phyloP scores from a whole-genome alignment of 2,888 invertebrate species.

The Phoronis australis region DNA sequence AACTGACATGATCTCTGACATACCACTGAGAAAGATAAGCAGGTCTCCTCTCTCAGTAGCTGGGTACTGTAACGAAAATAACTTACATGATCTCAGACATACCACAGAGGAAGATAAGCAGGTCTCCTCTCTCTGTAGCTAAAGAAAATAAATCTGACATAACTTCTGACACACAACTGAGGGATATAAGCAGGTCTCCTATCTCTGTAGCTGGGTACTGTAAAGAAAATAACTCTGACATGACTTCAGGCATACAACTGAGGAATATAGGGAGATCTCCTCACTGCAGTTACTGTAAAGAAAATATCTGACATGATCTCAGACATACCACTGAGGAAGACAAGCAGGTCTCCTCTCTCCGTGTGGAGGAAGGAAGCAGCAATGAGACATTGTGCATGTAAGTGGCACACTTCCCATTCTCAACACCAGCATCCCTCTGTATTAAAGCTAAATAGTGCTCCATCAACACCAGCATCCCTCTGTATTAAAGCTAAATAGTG shows the following conservation, averaged over 20 bases:
- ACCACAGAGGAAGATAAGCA: constrained; percentile 91
- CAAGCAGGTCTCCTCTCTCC: too few relatives aligned
- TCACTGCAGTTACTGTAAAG: constrained; percentile 69
- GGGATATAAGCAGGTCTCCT: constrained; percentile 91
- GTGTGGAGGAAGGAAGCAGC: too few relatives aligned
- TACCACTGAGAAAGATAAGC: constrained; percentile 89
- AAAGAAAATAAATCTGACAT: too few relatives aligned
- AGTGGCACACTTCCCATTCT: too few relatives aligned
- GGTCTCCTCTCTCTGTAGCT: constrained; percentile 81
- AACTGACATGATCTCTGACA: constrained; percentile 79
- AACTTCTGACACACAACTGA: constrained; percentile 92
- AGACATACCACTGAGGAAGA: constrained; percentile 76
- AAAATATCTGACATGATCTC: constrained; percentile 63
- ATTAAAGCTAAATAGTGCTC: too few relatives aligned
- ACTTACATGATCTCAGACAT: constrained; percentile 76
- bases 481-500: too few relatives aligned
- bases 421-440: too few relatives aligned
- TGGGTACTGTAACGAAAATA: constrained; percentile 59
- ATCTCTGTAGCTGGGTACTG: constrained; percentile 73
- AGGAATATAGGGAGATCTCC: constrained; percentile 94
- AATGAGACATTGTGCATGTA: too few relatives aligned
- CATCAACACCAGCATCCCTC: too few relatives aligned
- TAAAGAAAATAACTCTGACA: too few relatives aligned
- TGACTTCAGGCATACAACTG: constrained; percentile 88
- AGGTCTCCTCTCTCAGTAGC: constrained; percentile 85